Evolutionary conservation across 2,797 vertebrate species (phyloP).

Genomic region (Molossus molossus): DNA sequence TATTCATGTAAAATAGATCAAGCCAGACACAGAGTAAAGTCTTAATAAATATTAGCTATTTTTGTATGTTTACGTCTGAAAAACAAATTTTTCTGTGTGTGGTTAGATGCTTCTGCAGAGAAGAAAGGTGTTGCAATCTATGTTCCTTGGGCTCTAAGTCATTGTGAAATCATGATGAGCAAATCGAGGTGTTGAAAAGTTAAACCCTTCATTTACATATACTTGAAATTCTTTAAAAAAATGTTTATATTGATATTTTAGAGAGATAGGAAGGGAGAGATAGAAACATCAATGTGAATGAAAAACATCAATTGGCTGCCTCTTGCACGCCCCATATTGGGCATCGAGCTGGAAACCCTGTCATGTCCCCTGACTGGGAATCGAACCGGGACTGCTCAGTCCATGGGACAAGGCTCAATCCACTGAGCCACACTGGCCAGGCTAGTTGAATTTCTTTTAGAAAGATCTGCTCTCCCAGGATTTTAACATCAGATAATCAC

Average conservation of each 20-base stretch:
- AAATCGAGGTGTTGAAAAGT: constrained; percentile 48
- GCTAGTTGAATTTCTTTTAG: neutral
- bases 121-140: neutral
- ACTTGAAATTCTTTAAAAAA: constrained; percentile 16
- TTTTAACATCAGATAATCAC: neutral
- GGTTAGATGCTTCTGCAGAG: neutral
- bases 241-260: neutral
- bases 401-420: no score
- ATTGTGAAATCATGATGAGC: constrained; percentile 57
- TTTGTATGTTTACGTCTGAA: neutral
- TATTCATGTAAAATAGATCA: neutral
- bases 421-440: no score
- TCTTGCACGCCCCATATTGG: no score
- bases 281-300: no score
- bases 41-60: neutral
- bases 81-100: constrained; percentile 23
- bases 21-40: neutral
- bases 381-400: no score
- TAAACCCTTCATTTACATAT: neutral
- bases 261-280: no score
- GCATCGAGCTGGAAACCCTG: no score
- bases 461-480: neutral
- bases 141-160: neutral
- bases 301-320: no score
- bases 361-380: no score